Evolutionary conservation across 1,140 invertebrate species (phyloP), one percentile per base, ranked within the genome.

Genomic region (Halyomorpha halys): DNA sequence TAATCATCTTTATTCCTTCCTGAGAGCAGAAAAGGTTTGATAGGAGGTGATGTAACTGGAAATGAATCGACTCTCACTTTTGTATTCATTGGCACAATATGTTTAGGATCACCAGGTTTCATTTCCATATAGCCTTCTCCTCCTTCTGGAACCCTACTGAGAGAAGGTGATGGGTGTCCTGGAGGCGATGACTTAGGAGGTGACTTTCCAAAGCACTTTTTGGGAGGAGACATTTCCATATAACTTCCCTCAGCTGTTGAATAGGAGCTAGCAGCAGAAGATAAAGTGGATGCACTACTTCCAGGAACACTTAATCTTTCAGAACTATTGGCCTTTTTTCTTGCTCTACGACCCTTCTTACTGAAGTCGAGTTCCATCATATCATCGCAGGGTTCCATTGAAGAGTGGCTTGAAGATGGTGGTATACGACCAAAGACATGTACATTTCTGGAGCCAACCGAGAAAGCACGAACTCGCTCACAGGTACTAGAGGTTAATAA

Each of bases 321-420:
- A n/a, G 60, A 62, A 62, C 69, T 70, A 13, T 62, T 45, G 27
- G 67, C 62, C 54, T 69, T 67, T 39, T 62, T 69, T n/a, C 60
- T 11, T 19, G 21, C 34, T 44, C 21, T 3, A 6, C 59, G 23
- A 2, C 51, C 59, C 30, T 70, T 71, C 25, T 70, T 47, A 73
- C 75, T 83, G 70, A 89, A 90, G 73, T 90, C 87, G 62, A 90
- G 79, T 74, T 88, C 86, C 86, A 90, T 88, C 51, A 88, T 77
- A 75, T 90, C 86, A 62, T 85, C 85, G 76, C 86, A 84, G 0
- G 82, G 80, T 63, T 84, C 82, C 18, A 79, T 76, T n/a, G 82
- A 84, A 67, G 80, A 80, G 66, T 82, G 81, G 51, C 79, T 82
- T 19, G 74, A 82, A 45, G 49, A 54, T n/a, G 16, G 16, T 44